Evolutionary conservation across 2,888 invertebrate species (phyloP).

Genomic region (Drosophila mulleri): DNA sequence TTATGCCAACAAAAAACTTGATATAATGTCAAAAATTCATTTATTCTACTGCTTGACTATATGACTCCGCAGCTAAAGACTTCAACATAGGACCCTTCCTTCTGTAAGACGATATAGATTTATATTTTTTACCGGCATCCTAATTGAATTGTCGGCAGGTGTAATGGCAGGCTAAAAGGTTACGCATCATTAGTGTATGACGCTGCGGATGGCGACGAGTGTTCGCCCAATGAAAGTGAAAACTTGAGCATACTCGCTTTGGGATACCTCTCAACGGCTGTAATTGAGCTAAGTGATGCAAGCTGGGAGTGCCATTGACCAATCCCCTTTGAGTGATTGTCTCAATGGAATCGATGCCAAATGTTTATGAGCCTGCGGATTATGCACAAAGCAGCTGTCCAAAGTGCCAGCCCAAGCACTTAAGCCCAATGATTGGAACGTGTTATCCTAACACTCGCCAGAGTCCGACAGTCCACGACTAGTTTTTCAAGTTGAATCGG

Average conservation of each 20-base stretch:
- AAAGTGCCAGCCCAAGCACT: conserved; percentile 37
- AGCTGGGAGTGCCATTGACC: conserved; percentile 1
- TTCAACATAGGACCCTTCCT: background rate
- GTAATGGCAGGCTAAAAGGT: conserved; percentile 54
- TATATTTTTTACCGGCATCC: background rate
- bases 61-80: background rate
- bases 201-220: conserved; percentile 3
- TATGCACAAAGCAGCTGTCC: conserved; percentile 22
- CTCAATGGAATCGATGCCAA: conserved; percentile 27
- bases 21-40: background rate
- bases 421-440: conserved; percentile 50
- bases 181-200: conserved; percentile 47
- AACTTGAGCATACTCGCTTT: conserved; percentile 6
- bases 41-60: background rate
- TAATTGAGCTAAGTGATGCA: conserved; percentile 47
- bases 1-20: too few species aligned
- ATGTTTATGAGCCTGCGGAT: conserved; percentile 42
- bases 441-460: conserved; percentile 15
- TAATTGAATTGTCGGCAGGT: conserved; percentile 26
- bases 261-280: conserved; percentile 15
- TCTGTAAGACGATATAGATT: background rate
- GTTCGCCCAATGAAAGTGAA: conserved; percentile 10
- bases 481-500: background rate
- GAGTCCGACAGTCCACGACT: background rate
- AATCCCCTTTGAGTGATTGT: conserved; percentile 48